Conservation (phyloP, 2,113 vertebrate genomes). For the Chamaetylas fuelleborni region DNA sequence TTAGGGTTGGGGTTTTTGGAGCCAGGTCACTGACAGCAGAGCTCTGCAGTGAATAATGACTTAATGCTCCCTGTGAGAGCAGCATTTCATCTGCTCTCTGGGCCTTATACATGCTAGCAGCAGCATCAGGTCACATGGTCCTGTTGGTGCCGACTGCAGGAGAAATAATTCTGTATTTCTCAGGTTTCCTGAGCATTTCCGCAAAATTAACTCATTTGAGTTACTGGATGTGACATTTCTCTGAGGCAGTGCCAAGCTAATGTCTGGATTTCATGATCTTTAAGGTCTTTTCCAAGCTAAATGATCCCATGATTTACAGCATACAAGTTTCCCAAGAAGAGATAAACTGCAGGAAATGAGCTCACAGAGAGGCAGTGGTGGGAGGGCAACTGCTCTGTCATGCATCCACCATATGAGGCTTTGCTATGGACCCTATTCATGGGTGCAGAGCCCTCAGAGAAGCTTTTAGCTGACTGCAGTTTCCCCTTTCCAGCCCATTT, state of each 20-base stretch:
- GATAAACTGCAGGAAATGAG: not conserved
- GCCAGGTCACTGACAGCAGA: not conserved
- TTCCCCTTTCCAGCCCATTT: not conserved
- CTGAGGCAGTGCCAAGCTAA: not conserved
- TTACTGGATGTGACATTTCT: not conserved
- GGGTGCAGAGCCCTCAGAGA: not conserved
- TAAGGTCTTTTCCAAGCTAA: not conserved
- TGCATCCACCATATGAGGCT: fast-evolving
- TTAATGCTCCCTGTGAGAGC: not conserved
- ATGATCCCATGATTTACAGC: not conserved
- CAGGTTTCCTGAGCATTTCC: not conserved
- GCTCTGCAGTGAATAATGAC: not conserved
- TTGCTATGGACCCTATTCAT: not conserved
- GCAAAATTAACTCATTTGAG: not conserved
- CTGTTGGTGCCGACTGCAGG: not conserved
- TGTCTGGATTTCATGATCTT: not conserved
- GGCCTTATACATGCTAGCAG: fast-evolving
- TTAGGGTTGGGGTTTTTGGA: not conserved
- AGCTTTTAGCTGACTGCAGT: not conserved
- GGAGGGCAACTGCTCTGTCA: not conserved
- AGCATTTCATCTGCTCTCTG: not conserved
- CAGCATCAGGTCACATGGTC: not conserved
- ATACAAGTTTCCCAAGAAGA: not conserved
- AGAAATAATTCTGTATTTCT: not conserved
- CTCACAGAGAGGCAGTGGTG: fast-evolving